These are phyloP conservation scores for Zaprionus vittiger DNA, from an alignment of 1,140 invertebrate genomes.

Conservation along the genomic window DNA sequence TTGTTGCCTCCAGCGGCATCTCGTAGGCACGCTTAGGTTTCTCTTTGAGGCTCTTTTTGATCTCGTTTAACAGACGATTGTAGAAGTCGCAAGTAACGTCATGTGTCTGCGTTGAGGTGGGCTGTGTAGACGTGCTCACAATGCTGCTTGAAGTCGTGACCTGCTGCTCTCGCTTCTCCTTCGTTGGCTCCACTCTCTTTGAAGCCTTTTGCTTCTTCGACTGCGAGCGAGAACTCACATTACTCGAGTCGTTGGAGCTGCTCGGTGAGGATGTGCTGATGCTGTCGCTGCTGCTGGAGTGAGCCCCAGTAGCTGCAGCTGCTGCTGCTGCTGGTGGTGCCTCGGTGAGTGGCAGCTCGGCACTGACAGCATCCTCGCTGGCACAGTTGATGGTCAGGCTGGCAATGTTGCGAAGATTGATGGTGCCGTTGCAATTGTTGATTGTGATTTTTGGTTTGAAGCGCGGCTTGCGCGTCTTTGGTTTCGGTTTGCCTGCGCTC, in stretches of 20 bases:
- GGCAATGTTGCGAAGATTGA: constrained; percentile 81
- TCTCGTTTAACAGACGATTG: constrained; percentile 79
- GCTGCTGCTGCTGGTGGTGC: constrained; percentile 25
- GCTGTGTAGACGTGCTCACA: constrained; percentile 37
- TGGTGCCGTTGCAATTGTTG: constrained; percentile 83
- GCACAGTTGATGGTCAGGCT: constrained; percentile 82
- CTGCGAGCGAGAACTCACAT: constrained; percentile 74
- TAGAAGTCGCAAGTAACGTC: constrained; percentile 81
- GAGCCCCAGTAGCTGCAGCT: constrained; percentile 20
- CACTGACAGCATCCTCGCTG: constrained; percentile 72
- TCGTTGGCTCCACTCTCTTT: constrained; percentile 24
- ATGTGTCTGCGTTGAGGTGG: constrained; percentile 46
- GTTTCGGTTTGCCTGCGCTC: constrained; percentile 35
- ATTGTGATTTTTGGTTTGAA: constrained; percentile 84
- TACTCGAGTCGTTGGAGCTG: constrained; percentile 75
- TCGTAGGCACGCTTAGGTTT: constrained; percentile 52
- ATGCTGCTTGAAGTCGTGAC: constrained; percentile 27
- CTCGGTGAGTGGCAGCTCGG: constrained; percentile 59
- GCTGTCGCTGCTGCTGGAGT: constrained; percentile 54
- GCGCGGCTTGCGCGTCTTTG: constrained; percentile 59
- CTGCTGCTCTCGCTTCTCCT: constrained; percentile 35
- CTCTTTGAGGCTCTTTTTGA: constrained; percentile 77
- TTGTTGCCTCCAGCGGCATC: background rate
- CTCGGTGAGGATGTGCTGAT: constrained; percentile 46
- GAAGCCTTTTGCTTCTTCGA: constrained; percentile 68